Conservation (phyloP, 2,797 vertebrate genomes). For the Bucorvus abyssinicus region DNA sequence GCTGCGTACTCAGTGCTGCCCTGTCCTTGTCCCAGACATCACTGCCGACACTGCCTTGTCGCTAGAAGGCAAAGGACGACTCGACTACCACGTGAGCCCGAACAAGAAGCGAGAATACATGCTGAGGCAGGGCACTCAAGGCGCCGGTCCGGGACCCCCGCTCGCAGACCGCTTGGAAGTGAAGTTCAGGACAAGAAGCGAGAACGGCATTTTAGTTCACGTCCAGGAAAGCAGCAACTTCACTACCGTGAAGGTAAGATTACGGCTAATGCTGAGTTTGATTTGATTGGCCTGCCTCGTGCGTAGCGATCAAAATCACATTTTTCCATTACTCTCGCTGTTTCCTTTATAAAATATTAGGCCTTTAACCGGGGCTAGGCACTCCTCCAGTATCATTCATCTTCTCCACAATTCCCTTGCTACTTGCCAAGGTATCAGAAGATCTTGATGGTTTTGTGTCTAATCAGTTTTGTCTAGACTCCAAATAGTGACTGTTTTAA, state of each 20-base stretch:
- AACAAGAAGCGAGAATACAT: slow-evolving; percentile 86
- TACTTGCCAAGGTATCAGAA: slow-evolving; percentile 57
- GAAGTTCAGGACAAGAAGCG: slow-evolving; percentile 93
- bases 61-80: slow-evolving; percentile 89
- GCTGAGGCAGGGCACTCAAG: slow-evolving; percentile 74
- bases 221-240: slow-evolving; percentile 97
- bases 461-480: slow-evolving; percentile 70
- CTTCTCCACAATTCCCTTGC: slow-evolving; percentile 65
- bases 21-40: slow-evolving; percentile 77
- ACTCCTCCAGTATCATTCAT: slow-evolving; percentile 74
- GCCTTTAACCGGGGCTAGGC: slow-evolving; percentile 70
- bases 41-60: slow-evolving; percentile 91
- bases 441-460: slow-evolving; percentile 57
- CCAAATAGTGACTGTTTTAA: slow-evolving; percentile 63
- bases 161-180: slow-evolving; percentile 83
- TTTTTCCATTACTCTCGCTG: slow-evolving; percentile 57
- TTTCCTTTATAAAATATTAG: slow-evolving; percentile 62
- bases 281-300: slow-evolving; percentile 18
- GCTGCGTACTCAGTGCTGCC: not conserved
- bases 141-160: not conserved
- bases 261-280: not conserved
- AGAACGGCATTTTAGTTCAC: slow-evolving; percentile 89
- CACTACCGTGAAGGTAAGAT: slow-evolving; percentile 90
- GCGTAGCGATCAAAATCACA: slow-evolving; percentile 11
- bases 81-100: slow-evolving; percentile 90